phyloP scores from a whole-genome alignment of 2,888 invertebrate species.

The Abrostola triplasia region DNA sequence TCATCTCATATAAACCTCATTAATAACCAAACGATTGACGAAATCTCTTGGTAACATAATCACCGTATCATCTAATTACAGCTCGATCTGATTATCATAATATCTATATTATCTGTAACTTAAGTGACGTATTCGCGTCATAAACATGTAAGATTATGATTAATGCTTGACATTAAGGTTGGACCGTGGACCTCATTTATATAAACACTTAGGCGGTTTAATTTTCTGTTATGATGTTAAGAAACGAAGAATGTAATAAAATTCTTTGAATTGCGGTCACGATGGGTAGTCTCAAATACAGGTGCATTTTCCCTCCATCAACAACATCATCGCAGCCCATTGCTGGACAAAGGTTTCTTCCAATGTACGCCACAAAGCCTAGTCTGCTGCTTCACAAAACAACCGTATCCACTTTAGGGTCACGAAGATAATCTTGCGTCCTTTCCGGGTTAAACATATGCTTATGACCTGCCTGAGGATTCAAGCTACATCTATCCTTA shows the following conservation, averaged over 20 bases:
- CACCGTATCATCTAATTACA: constrained; percentile 51
- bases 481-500: too few species aligned
- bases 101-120: constrained; percentile 50
- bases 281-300: too few species aligned
- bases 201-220: constrained; percentile 32
- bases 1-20: constrained; percentile 30
- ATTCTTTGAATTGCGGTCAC: background rate
- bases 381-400: too few species aligned
- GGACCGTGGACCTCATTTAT: constrained; percentile 41
- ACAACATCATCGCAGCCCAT: too few species aligned
- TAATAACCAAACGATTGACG: constrained; percentile 39
- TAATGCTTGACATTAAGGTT: constrained; percentile 39
- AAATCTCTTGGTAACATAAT: constrained; percentile 34
- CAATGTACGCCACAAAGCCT: too few species aligned
- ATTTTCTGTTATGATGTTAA: constrained; percentile 21
- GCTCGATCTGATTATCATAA: constrained; percentile 47
- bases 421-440: too few species aligned
- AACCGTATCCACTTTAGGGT: too few species aligned
- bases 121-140: constrained; percentile 35
- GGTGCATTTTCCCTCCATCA: too few species aligned
- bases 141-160: constrained; percentile 43
- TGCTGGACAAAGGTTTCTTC: too few species aligned
- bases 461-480: too few species aligned
- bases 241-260: constrained; percentile 9
- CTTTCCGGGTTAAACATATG: too few species aligned